phyloP scores from a whole-genome alignment of 1,140 invertebrate species.

The Lamellibrachia luymesi region DNA sequence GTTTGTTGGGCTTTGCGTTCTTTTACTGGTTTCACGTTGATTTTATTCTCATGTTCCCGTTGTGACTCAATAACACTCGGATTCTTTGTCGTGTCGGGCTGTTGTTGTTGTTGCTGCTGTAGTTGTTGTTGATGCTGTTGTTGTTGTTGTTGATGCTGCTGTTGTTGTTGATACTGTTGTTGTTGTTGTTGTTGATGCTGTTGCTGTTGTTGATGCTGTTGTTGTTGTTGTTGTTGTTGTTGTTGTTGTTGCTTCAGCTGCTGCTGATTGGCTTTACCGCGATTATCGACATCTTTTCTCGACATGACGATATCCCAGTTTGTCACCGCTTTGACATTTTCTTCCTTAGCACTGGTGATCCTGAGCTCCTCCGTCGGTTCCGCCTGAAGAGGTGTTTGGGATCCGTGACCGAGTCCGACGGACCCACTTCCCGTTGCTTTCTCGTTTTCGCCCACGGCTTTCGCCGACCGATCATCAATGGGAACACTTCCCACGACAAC shows the following conservation, averaged over 20 bases:
- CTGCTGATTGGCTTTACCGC: slow-evolving; percentile 32
- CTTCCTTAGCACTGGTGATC: neutral
- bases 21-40: neutral
- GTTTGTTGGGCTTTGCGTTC: neutral
- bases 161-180: neutral
- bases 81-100: neutral
- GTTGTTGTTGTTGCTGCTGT: neutral
- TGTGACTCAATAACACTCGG: neutral
- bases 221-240: slow-evolving; percentile 17
- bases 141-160: neutral
- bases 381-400: neutral
- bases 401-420: neutral
- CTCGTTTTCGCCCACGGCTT: neutral
- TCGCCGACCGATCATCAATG: neutral
- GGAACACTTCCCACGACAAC: neutral
- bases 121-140: neutral
- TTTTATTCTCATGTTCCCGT: neutral
- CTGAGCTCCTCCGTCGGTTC: neutral
- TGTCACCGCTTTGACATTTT: neutral
- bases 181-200: neutral
- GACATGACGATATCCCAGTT: slow-evolving; percentile 22
- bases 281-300: slow-evolving; percentile 37
- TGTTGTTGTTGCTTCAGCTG: slow-evolving; percentile 21
- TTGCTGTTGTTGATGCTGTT: neutral
- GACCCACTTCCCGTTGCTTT: neutral